phyloP scores from a whole-genome alignment of 1,140 invertebrate genomes.

The Idris sp. region DNA sequence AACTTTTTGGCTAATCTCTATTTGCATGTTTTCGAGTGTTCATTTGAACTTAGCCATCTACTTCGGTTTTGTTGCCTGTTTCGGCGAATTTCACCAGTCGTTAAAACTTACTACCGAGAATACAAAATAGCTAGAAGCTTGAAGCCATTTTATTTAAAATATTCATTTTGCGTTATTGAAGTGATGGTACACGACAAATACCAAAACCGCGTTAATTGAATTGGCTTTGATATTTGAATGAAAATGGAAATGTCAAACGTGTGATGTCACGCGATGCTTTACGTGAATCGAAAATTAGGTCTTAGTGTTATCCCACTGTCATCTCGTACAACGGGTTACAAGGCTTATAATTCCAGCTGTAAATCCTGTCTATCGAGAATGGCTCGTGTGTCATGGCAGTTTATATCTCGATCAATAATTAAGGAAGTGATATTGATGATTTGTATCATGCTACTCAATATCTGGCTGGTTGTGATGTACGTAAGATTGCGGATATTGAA shows the following conservation, averaged over 20 bases:
- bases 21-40: slow-evolving; percentile 59
- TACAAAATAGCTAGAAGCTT: slow-evolving; percentile 16
- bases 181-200: too few species aligned
- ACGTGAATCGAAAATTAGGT: slow-evolving; percentile 43
- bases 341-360: slow-evolving; percentile 60
- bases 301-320: slow-evolving; percentile 51
- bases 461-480: slow-evolving; percentile 30
- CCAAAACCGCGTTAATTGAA: too few species aligned
- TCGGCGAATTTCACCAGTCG: slow-evolving; percentile 47
- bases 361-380: slow-evolving; percentile 61
- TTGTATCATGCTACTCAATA: slow-evolving; percentile 41
- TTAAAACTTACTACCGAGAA: slow-evolving; percentile 56
- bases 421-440: slow-evolving; percentile 55
- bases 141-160: too few species aligned
- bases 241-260: too few species aligned
- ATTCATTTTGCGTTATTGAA: too few species aligned
- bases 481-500: slow-evolving; percentile 49
- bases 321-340: slow-evolving; percentile 53
- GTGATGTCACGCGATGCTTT: slow-evolving; percentile 10
- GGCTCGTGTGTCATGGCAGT: slow-evolving; percentile 39
- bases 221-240: slow-evolving; percentile 10
- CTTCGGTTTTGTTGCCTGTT: slow-evolving; percentile 16
- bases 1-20: slow-evolving; percentile 41
- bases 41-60: slow-evolving; percentile 37
- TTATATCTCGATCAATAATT: slow-evolving; percentile 57